A percentile compares a stretch with the other conserved stretches of the same genome.
Conservation (phyloP, 1,140 invertebrate species). For the Oscheius sp. region DNA sequence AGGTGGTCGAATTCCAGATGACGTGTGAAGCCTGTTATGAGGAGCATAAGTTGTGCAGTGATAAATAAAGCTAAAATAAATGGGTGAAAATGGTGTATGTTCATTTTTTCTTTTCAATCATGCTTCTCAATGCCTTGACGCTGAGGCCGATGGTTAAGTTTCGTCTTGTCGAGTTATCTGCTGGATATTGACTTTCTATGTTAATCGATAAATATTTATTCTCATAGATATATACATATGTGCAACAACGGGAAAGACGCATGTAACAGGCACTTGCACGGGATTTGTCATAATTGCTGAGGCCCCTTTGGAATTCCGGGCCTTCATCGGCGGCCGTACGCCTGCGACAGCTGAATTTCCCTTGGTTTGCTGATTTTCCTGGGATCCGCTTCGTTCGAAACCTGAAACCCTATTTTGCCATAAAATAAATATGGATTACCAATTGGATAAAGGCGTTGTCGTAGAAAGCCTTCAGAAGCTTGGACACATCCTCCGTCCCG, state of each 20-base stretch:
- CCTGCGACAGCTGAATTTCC: not conserved
- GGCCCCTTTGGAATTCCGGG: not conserved
- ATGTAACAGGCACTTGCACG: not conserved
- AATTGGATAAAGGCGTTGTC: not conserved
- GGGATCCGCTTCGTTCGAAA: not conserved
- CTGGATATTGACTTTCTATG: too few relatives aligned
- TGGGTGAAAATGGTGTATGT: too few relatives aligned
- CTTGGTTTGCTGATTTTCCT: not conserved
- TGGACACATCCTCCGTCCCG: not conserved
- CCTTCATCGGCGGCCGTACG: not conserved
- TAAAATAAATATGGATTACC: not conserved
- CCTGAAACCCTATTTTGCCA: not conserved
- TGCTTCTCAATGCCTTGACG: too few relatives aligned
- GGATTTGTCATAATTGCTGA: slow-evolving; percentile 1
- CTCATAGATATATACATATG: slow-evolving; percentile 3
- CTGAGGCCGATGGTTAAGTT: too few relatives aligned
- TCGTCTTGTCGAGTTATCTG: too few relatives aligned
- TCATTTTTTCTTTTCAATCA: too few relatives aligned
- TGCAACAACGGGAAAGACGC: not conserved
- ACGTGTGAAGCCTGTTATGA: too few relatives aligned
- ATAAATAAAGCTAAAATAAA: too few relatives aligned
- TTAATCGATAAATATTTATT: slow-evolving; percentile 8
- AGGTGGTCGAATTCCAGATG: too few relatives aligned
- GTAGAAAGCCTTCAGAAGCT: not conserved
- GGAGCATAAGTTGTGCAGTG: too few relatives aligned